Evolutionary conservation across 2,888 invertebrate species (phyloP), one percentile per base, ranked within the genome.

Genomic region (Panopea generosa): DNA sequence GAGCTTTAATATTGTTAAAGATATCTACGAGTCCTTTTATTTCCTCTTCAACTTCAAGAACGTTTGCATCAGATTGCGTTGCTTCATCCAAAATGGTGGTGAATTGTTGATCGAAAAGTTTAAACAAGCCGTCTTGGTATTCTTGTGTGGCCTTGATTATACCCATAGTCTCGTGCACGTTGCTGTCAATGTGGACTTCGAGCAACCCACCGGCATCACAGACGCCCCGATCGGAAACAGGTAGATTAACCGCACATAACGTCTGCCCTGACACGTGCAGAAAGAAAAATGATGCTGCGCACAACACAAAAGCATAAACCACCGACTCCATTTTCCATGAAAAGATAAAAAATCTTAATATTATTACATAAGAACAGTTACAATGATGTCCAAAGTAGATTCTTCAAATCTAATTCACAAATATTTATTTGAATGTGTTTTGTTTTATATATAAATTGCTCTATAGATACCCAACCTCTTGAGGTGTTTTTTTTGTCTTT

Each of bases 181-280:
- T 52, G 0, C 50, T 60, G 26, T 77, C 65, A 6, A 77, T 63
- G 27, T 80, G 56, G n/a, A 67, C 77, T 40, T 80, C 80, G 16
- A 80, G 40, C n/a, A 63, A 20, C 0, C 80, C 77, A 27, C 49
- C 67, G n/a, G 76, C 80, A 40, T 80, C 80, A 60, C 80, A 80
- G 27, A 55, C 43, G 4, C 40, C 52, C 14, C 70, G 24, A 47
- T 67, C 60, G 7, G 60, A 61, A 20, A 70, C 80, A 1, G 73
- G 68, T 2, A 80, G 57, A 22, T 59, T 72, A 11, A 77, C 18
- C 1, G 73, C 38, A 38, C 80, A 80, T 40, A 40, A 49, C 26
- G 80, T 76, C 56, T 76, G 76, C 7, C 70, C 33, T 4, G 4
- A 33, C 33, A 11, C 33, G 33, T 11, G 4, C 11, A 33, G 33